These are phyloP conservation scores for Ectemnius lituratus DNA, from an alignment of 2,888 invertebrate species.

Conservation along the genomic window DNA sequence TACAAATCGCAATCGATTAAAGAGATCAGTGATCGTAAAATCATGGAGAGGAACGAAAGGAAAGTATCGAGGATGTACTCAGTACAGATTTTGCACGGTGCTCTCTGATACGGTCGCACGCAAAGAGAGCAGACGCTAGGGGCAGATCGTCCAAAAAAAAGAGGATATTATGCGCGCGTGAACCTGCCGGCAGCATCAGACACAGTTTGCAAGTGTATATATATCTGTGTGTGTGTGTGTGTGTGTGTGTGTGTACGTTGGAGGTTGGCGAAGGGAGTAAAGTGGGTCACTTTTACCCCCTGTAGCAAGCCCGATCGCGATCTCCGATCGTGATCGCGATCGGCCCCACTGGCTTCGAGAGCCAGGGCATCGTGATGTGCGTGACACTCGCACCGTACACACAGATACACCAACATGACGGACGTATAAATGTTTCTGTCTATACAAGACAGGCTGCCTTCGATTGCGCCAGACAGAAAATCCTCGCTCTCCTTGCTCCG, in stretches of 20 bases:
- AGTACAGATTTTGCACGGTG: too few species aligned
- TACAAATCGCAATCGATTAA: too few species aligned
- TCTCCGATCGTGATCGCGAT: slow-evolving; percentile 56
- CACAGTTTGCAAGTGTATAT: too few species aligned
- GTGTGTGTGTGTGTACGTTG: slow-evolving; percentile 5
- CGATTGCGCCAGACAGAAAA: slow-evolving; percentile 18
- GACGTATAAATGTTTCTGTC: slow-evolving; percentile 8
- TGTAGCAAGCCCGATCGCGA: slow-evolving; percentile 59
- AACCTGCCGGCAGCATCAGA: background rate
- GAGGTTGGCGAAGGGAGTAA: slow-evolving; percentile 31
- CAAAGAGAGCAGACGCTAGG: too few species aligned
- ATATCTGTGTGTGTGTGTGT: too few species aligned
- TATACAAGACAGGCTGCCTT: too few species aligned
- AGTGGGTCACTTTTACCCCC: slow-evolving; percentile 72
- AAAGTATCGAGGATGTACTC: too few species aligned
- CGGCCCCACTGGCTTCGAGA: slow-evolving; percentile 35
- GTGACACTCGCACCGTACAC: slow-evolving; percentile 29
- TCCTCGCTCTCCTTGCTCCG: background rate
- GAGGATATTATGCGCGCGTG: slow-evolving; percentile 39
- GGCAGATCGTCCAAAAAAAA: slow-evolving; percentile 16
- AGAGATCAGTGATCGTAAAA: too few species aligned
- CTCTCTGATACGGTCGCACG: too few species aligned
- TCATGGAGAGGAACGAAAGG: too few species aligned
- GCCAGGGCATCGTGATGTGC: slow-evolving; percentile 42
- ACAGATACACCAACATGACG: slow-evolving; percentile 9